Base-by-base conservation (phyloP, 2,888 invertebrate species). In the Cerastoderma edule region DNA sequence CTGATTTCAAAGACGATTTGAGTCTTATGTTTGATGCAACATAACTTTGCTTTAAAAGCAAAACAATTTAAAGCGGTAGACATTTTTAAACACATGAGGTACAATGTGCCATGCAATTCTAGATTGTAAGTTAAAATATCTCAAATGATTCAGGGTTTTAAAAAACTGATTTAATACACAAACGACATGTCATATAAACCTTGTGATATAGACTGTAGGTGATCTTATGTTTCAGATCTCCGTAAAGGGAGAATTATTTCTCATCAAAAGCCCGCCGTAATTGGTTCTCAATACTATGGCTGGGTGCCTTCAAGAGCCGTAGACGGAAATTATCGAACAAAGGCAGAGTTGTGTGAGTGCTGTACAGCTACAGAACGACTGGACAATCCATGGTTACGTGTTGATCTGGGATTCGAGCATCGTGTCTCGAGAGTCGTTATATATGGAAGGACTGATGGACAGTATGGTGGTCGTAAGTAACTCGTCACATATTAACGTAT, bases 391-490 rank as follows among this genome's bases (percentile, higher is more conserved):
- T 60, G 60, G 60, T 39, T 39, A 19, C 10, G 24, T 8, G 39
- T 60, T 19, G 60, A 60, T 19, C 22, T 60, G 8, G 39, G 39
- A 22, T 39, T 16, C 22, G 39, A 24, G 1, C 39, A 60, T 27
- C 4, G 27, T 27, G 39, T 60, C 16, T n/a, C 32, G 10, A 60
- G 60, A 27, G 39, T 60, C 27, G 60, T 60, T n/a, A 24, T 60
- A 22, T 60, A 24, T 39, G 60, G 60, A 39, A 33, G 60, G 16
- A 60, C 60, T 60, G 60, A 60, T 39, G 39, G 39, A 35, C 16
- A 60, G 24, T 60, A 39, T 39, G 5, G n/a, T 60, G 60, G 60
- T 2, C 60, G 60, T 60, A 39, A 39, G 60, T 60, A 4, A 33
- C 16, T 1, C n/a, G 16, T 16, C n/a, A 46, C n/a, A 46, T 2